A percentile compares a stretch with the other conserved stretches of the same genome.
These are phyloP conservation scores for Macrosoma leucophasiata DNA, from an alignment of 2,888 invertebrate species.

Conservation along the genomic window DNA sequence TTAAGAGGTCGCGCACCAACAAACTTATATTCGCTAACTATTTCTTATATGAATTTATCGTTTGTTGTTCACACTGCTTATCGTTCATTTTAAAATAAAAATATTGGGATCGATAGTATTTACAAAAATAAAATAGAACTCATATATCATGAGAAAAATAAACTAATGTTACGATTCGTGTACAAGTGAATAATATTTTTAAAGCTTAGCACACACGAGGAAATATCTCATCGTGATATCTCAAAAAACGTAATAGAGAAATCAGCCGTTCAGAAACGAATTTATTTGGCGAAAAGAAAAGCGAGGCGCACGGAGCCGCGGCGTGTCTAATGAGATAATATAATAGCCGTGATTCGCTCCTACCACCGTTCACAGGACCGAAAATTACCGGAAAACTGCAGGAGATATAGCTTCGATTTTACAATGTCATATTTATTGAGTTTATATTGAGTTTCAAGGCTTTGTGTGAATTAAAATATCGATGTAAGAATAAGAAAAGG, in stretches of 20 bases:
- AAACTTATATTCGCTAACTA: slow-evolving; percentile 66
- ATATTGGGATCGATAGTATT: too few species aligned
- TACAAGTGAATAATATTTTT: too few species aligned
- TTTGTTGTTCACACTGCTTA: slow-evolving; percentile 38
- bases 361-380: slow-evolving; percentile 54
- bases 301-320: slow-evolving; percentile 49
- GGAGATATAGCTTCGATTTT: slow-evolving; percentile 38
- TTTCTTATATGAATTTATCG: slow-evolving; percentile 65
- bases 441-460: too few species aligned
- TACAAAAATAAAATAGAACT: too few species aligned
- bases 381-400: slow-evolving; percentile 69
- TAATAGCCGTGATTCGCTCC: slow-evolving; percentile 69
- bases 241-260: slow-evolving; percentile 50
- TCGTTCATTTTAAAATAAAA: too few species aligned
- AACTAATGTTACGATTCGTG: too few species aligned
- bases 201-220: too few species aligned
- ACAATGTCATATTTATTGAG: slow-evolving; percentile 35
- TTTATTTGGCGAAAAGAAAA: slow-evolving; percentile 63
- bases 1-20: slow-evolving; percentile 63
- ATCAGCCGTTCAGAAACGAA: slow-evolving; percentile 56
- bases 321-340: slow-evolving; percentile 74
- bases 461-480: too few species aligned
- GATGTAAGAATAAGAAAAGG: too few species aligned
- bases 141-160: too few species aligned
- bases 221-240: too few species aligned